Evolutionary conservation across 2,888 invertebrate species (phyloP).

Genomic region (Orchestes rusci): DNA sequence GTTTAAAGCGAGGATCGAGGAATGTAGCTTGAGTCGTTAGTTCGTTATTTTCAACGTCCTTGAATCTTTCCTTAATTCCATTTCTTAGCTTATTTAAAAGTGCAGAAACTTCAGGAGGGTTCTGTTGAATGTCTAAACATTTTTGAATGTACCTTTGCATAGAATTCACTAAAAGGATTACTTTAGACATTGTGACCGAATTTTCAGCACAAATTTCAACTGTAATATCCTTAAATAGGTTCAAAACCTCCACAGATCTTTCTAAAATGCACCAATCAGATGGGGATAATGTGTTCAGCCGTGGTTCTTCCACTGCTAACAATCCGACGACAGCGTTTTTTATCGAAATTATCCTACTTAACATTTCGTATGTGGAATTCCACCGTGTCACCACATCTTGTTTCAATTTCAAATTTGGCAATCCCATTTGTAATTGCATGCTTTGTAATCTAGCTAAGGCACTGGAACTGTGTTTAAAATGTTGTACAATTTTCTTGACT

Average conservation of each 20-base stretch:
- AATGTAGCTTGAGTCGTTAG: slow-evolving; percentile 15
- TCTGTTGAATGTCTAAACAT: slow-evolving; percentile 5
- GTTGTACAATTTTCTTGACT: slow-evolving; percentile 12
- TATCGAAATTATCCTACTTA: slow-evolving; percentile 11
- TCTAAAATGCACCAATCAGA: slow-evolving; percentile 17
- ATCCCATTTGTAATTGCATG: slow-evolving; percentile 13
- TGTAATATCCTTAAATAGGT: slow-evolving; percentile 13
- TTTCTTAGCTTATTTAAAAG: slow-evolving; percentile 7
- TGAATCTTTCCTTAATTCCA: slow-evolving; percentile 13
- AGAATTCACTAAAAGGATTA: slow-evolving; percentile 9
- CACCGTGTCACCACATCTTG: slow-evolving; percentile 19
- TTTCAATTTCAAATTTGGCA: slow-evolving; percentile 14
- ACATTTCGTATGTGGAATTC: slow-evolving; percentile 21
- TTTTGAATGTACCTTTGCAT: not conserved
- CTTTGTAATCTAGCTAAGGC: slow-evolving; percentile 15
- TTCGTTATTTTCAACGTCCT: slow-evolving; percentile 7
- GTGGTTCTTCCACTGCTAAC: slow-evolving; percentile 16
- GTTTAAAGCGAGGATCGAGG: slow-evolving; percentile 15
- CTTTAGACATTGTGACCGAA: slow-evolving; percentile 16
- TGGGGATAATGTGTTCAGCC: not conserved
- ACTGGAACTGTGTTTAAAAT: slow-evolving; percentile 18
- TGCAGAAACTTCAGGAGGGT: slow-evolving; percentile 8
- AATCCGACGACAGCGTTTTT: slow-evolving; percentile 26
- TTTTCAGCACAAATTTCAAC: slow-evolving; percentile 27
- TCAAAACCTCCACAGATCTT: slow-evolving; percentile 12